Percentiles rank a stretch among this genome's conserved stretches.
Conservation (phyloP, 2,888 invertebrate species). For the Linyphia triangularis region DNA sequence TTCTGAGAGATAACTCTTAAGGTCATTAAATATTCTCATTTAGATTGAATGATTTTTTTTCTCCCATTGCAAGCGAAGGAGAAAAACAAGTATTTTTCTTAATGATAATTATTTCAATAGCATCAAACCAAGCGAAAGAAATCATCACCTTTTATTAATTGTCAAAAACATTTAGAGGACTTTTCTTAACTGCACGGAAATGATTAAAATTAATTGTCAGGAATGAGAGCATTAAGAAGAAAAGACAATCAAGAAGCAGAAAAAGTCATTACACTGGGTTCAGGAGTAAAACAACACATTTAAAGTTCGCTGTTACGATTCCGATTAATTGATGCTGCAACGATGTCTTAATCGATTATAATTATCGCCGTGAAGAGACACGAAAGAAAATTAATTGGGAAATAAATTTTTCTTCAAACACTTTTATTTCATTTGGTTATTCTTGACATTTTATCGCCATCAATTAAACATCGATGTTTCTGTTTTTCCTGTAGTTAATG, state of each 20-base stretch:
- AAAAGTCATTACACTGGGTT: slow-evolving; percentile 58
- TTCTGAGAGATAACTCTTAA: neutral
- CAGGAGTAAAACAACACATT: slow-evolving; percentile 42
- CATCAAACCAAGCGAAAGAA: neutral
- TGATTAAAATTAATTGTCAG: slow-evolving; percentile 63
- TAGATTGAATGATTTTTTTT: neutral
- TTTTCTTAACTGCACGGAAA: neutral
- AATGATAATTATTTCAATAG: slow-evolving; percentile 49
- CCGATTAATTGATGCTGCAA: slow-evolving; percentile 58
- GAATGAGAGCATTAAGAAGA: slow-evolving; percentile 22
- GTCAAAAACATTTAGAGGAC: slow-evolving; percentile 24
- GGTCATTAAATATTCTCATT: slow-evolving; percentile 10
- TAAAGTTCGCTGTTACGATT: slow-evolving; percentile 14
- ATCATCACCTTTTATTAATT: slow-evolving; percentile 8
- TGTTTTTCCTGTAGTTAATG: slow-evolving; percentile 21
- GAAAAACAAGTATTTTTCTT: slow-evolving; percentile 14
- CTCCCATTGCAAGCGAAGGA: neutral
- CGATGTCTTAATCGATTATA: slow-evolving; percentile 55
- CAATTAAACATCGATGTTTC: slow-evolving; percentile 40
- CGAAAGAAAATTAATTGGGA: slow-evolving; percentile 39
- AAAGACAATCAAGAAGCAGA: slow-evolving; percentile 11
- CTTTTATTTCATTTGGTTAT: slow-evolving; percentile 63
- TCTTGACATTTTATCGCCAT: slow-evolving; percentile 52
- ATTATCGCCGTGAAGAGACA: slow-evolving; percentile 35
- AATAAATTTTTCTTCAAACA: slow-evolving; percentile 35